Conservation (phyloP, 2,797 vertebrate genomes). For the Tympanoctomys barrerae region DNA sequence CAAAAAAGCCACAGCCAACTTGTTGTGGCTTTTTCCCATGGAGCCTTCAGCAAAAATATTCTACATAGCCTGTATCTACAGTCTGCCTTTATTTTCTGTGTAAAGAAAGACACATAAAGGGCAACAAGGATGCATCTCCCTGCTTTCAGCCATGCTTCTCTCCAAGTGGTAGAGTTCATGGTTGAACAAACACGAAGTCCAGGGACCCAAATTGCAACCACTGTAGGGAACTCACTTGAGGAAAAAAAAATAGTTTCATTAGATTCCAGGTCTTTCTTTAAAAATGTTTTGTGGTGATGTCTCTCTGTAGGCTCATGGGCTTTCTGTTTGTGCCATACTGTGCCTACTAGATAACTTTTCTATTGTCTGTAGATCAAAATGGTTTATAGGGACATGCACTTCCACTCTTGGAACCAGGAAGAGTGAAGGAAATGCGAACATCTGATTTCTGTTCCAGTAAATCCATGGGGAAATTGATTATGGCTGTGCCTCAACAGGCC, state of each 20-base stretch:
- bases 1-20: background rate
- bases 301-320: background rate
- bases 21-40: background rate
- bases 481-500: slow-evolving; percentile 9
- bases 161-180: background rate
- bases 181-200: background rate
- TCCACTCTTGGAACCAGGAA: background rate
- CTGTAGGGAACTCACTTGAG: background rate
- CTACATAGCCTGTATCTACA: background rate
- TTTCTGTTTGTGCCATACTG: background rate
- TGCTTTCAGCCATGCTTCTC: fast-evolving
- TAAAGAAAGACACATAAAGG: background rate
- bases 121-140: background rate
- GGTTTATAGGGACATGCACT: fast-evolving
- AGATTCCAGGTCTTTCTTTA: background rate
- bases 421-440: background rate
- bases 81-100: background rate
- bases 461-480: background rate
- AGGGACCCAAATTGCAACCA: fast-evolving
- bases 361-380: background rate
- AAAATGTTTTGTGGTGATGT: background rate
- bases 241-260: background rate
- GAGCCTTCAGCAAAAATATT: background rate
- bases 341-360: background rate
- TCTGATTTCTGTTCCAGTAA: background rate